Percentiles rank a stretch among this genome's conserved stretches.
Conservation (phyloP, 2,113 vertebrate genomes). For the Tetrax tetrax region DNA sequence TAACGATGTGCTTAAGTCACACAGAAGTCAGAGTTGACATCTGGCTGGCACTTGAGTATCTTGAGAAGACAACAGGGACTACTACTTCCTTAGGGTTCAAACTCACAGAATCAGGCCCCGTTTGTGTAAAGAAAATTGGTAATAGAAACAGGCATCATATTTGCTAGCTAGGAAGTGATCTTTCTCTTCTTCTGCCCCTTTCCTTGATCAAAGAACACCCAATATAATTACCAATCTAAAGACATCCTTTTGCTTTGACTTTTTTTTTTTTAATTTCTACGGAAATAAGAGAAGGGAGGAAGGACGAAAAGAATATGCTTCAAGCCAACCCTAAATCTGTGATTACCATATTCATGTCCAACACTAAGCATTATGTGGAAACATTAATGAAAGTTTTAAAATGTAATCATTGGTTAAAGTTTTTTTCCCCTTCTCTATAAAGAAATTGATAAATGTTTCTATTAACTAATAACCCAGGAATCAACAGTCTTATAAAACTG, state of each 20-base stretch:
- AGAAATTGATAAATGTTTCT: constrained; percentile 94
- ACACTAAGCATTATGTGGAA: constrained; percentile 84
- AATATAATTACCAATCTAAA: constrained; percentile 62
- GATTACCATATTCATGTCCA: constrained; percentile 74
- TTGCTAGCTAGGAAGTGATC: constrained; percentile 45
- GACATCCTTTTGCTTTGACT: constrained; percentile 51
- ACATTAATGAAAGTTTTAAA: constrained; percentile 91
- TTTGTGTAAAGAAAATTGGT: not conserved
- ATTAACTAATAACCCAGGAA: constrained; percentile 97
- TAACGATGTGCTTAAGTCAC: not conserved
- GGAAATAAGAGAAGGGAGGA: not conserved
- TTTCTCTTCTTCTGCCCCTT: constrained; percentile 35
- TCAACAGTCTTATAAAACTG: constrained; percentile 96
- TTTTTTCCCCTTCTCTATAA: constrained; percentile 57
- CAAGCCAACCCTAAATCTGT: constrained; percentile 46
- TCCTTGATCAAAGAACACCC: constrained; percentile 69
- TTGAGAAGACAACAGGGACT: not conserved
- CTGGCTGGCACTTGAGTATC: not conserved
- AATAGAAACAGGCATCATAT: not conserved
- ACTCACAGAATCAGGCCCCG: not conserved
- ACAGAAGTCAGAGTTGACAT: not conserved
- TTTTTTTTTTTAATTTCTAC: not conserved
- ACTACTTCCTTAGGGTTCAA: not conserved
- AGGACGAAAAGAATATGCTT: constrained; percentile 23
- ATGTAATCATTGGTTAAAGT: constrained; percentile 90